Evolutionary conservation across 1,140 invertebrate genomes (phyloP).

Genomic region (Elymnias hypermnestra): DNA sequence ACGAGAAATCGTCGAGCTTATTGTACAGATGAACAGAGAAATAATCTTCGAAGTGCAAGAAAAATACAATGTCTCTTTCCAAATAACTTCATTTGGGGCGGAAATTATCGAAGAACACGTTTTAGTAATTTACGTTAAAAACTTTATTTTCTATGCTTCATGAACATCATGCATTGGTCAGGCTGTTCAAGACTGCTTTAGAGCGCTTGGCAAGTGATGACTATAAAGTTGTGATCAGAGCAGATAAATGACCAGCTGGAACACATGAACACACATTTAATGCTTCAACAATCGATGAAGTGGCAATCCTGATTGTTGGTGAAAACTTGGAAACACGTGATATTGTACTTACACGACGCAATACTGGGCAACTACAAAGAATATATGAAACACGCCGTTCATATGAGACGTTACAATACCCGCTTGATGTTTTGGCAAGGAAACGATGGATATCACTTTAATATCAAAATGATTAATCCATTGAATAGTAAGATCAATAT

Average conservation of each 20-base stretch:
- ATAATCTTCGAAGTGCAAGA: too few relatives aligned
- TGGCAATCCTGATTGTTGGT: constrained; percentile 6
- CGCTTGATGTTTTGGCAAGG: constrained; percentile 15
- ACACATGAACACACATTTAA: constrained; percentile 10
- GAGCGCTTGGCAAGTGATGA: constrained; percentile 7
- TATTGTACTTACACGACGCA: background rate
- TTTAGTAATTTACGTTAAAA: too few relatives aligned
- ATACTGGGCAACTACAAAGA: background rate
- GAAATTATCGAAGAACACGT: too few relatives aligned
- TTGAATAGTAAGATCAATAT: background rate
- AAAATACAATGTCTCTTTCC: too few relatives aligned
- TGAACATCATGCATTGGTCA: too few relatives aligned
- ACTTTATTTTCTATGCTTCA: too few relatives aligned
- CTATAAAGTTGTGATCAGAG: constrained; percentile 7
- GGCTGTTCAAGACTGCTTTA: too few relatives aligned
- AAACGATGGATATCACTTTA: constrained; percentile 14
- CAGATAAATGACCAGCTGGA: constrained; percentile 11
- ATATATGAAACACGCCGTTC: constrained; percentile 5
- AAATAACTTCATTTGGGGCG: too few relatives aligned
- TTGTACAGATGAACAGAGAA: too few relatives aligned
- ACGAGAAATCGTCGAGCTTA: too few relatives aligned
- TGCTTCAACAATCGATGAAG: constrained; percentile 9
- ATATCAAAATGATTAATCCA: constrained; percentile 1
- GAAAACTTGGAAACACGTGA: constrained; percentile 9
- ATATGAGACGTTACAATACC: constrained; percentile 13